phyloP scores from a whole-genome alignment of 2,797 vertebrate species.

The Molossus alvarezi region DNA sequence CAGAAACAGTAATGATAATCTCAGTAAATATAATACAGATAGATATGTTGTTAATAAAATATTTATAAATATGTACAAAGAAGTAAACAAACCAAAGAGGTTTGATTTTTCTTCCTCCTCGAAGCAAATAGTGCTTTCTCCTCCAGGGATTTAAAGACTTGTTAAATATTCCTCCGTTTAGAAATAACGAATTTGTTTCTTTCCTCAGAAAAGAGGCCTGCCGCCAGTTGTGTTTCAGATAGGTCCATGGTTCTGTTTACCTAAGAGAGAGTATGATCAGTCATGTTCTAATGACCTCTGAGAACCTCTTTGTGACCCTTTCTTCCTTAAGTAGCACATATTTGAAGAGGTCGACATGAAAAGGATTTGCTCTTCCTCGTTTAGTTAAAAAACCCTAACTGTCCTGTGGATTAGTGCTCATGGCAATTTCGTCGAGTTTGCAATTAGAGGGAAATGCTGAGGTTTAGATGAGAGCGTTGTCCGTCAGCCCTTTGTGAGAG shows the following conservation, averaged over 20 bases:
- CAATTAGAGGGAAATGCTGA: conserved; percentile 86
- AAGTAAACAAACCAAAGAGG: background rate
- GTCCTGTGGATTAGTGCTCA: conserved; percentile 66
- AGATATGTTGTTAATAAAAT: conserved; percentile 55
- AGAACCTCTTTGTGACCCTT: conserved; percentile 64
- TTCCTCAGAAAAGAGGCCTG: conserved; percentile 78
- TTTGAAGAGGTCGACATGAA: conserved; percentile 82
- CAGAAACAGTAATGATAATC: conserved; percentile 34
- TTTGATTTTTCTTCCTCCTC: background rate
- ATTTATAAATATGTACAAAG: conserved; percentile 24
- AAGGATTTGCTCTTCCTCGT: conserved; percentile 83
- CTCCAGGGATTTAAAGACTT: conserved; percentile 76
- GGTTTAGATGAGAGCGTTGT: conserved; percentile 83
- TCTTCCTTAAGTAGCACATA: conserved; percentile 81
- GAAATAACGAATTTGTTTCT: conserved; percentile 74
- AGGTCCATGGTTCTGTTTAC: conserved; percentile 84
- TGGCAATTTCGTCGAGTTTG: conserved; percentile 82
- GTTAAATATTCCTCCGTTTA: conserved; percentile 72
- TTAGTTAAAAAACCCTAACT: conserved; percentile 75
- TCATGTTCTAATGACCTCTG: conserved; percentile 85
- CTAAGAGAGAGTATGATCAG: conserved; percentile 84
- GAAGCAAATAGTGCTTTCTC: conserved; percentile 60
- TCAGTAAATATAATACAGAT: background rate
- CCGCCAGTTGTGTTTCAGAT: conserved; percentile 77
- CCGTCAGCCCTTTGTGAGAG: conserved; percentile 79